These are phyloP conservation scores for Microcebus griseorufus DNA, from an alignment of 2,113 vertebrate species.

Conservation along the genomic window DNA sequence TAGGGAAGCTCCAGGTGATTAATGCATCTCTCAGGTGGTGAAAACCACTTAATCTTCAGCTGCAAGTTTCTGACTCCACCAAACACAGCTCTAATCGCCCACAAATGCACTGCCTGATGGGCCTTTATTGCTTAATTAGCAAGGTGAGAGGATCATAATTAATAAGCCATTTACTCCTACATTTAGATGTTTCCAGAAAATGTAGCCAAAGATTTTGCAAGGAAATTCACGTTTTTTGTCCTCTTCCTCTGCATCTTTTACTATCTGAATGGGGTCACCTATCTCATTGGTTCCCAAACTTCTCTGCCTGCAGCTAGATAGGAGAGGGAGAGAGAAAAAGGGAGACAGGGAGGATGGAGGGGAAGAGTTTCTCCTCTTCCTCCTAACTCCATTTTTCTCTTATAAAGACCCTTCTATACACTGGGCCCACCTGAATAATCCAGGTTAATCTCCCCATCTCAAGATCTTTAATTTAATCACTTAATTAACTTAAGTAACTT, in stretches of 20 bases:
- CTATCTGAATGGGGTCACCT: neutral
- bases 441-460: slow-evolving; percentile 7
- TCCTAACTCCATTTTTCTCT: neutral
- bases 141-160: slow-evolving; percentile 83
- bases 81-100: slow-evolving; percentile 72
- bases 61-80: slow-evolving; percentile 65
- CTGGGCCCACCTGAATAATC: neutral
- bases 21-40: slow-evolving; percentile 81
- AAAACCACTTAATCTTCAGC: slow-evolving; percentile 82
- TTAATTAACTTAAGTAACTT: neutral
- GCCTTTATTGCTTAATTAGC: slow-evolving; percentile 85
- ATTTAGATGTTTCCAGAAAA: slow-evolving; percentile 74
- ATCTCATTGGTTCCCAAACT: neutral
- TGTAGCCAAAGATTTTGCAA: slow-evolving; percentile 60
- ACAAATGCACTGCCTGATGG: slow-evolving; percentile 80
- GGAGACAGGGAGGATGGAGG: neutral
- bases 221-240: slow-evolving; percentile 62
- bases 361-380: neutral
- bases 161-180: slow-evolving; percentile 82
- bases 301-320: neutral
- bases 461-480: slow-evolving; percentile 17
- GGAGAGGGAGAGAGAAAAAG: neutral
- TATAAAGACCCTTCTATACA: neutral
- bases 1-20: slow-evolving; percentile 71
- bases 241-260: neutral